These are phyloP conservation scores for Pygocentrus nattereri DNA, from an alignment of 2,797 vertebrate species.

Conservation along the genomic window DNA sequence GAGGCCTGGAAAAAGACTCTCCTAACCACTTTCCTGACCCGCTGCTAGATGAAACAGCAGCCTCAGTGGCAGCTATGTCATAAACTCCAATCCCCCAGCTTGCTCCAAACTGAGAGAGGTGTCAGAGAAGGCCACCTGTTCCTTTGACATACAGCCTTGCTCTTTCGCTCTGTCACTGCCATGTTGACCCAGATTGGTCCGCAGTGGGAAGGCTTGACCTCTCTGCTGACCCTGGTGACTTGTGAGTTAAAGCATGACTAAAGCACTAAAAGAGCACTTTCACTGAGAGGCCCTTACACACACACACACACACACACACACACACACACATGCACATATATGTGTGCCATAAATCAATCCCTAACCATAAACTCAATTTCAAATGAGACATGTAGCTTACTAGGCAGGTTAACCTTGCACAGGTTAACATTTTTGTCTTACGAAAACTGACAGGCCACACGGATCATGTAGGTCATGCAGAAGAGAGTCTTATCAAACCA, in stretches of 20 bases:
- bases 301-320: constrained; percentile 31
- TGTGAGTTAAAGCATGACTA: constrained; percentile 51
- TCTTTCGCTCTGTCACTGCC: constrained; percentile 55
- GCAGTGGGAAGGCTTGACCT: constrained; percentile 54
- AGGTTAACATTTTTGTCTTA: no score
- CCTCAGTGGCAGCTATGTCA: constrained; percentile 50
- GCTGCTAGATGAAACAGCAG: constrained; percentile 52
- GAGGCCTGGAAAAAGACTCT: constrained; percentile 26
- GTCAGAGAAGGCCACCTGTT: constrained; percentile 63
- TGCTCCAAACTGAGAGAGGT: constrained; percentile 49
- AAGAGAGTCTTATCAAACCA: no score
- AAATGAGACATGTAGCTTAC: no score
- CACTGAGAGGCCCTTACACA: constrained; percentile 19
- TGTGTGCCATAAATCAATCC: no score
- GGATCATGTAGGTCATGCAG: no score
- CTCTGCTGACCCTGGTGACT: constrained; percentile 52
- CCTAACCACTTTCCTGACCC: constrained; percentile 22
- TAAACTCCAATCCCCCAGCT: constrained; percentile 52
- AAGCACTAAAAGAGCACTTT: constrained; percentile 53
- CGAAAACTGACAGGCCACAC: no score
- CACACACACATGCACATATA: constrained; percentile 16
- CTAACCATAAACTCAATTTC: no score
- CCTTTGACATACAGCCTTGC: constrained; percentile 55
- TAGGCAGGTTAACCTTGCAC: no score
- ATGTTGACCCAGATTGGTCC: constrained; percentile 60